phyloP scores from a whole-genome alignment of 2,113 vertebrate species.

The Myrmecobius fasciatus region DNA sequence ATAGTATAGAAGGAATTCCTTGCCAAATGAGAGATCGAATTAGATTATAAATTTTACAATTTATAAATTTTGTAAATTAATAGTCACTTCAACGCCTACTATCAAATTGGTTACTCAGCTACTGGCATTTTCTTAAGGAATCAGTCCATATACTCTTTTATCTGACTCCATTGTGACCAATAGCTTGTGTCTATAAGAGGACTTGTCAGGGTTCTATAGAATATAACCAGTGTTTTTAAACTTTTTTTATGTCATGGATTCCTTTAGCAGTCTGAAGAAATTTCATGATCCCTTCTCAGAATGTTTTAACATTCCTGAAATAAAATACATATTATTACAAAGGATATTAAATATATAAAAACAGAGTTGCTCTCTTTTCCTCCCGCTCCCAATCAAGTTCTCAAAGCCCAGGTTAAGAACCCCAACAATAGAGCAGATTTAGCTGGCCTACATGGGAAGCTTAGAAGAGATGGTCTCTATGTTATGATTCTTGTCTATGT shows the following conservation, averaged over 20 bases:
- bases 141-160: neutral
- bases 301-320: neutral
- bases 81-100: neutral
- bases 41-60: neutral
- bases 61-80: neutral
- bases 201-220: neutral
- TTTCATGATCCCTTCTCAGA: neutral
- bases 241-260: neutral
- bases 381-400: neutral
- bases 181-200: slow-evolving; percentile 5
- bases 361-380: neutral
- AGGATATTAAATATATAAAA: neutral
- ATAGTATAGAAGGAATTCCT: neutral
- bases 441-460: neutral
- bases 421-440: neutral
- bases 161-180: neutral
- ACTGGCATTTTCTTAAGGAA: neutral
- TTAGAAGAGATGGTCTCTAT: neutral
- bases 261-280: neutral
- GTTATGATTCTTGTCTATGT: neutral
- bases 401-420: neutral
- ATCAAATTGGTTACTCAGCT: neutral
- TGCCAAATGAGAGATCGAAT: neutral
- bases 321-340: neutral
- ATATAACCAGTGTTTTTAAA: neutral